phyloP scores from a whole-genome alignment of 2,797 vertebrate species.

The Halcyon badia region DNA sequence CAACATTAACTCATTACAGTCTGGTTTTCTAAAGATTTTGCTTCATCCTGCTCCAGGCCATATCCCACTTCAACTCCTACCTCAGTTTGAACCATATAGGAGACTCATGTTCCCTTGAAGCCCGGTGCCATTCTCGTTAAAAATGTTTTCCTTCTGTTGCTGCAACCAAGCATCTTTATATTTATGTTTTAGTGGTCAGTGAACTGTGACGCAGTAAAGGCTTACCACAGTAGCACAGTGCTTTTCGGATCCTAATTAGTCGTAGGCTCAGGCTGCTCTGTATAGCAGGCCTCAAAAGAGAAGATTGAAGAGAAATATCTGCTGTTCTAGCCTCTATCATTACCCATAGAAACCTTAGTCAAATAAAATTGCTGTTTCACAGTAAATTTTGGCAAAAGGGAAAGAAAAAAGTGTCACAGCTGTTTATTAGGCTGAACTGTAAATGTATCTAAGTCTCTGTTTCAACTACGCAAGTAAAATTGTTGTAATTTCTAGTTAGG shows the following conservation, averaged over 20 bases:
- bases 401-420: not conserved
- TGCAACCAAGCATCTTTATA: not conserved
- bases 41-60: not conserved
- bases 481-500: not conserved
- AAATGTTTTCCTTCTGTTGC: not conserved
- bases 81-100: not conserved
- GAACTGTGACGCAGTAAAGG: not conserved
- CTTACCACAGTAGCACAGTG: not conserved
- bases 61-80: not conserved
- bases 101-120: not conserved
- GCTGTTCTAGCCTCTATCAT: not conserved
- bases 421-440: not conserved
- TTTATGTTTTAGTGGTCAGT: constrained; percentile 20
- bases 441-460: not conserved
- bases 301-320: not conserved
- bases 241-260: not conserved
- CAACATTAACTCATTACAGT: not conserved
- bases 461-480: not conserved
- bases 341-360: not conserved
- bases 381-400: not conserved
- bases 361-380: not conserved
- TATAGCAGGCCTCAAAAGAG: not conserved
- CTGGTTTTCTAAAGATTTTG: not conserved
- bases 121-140: not conserved
- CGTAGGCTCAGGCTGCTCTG: not conserved